phyloP scores from a whole-genome alignment of 2,113 vertebrate species.

The Odontophorus gujanensis region DNA sequence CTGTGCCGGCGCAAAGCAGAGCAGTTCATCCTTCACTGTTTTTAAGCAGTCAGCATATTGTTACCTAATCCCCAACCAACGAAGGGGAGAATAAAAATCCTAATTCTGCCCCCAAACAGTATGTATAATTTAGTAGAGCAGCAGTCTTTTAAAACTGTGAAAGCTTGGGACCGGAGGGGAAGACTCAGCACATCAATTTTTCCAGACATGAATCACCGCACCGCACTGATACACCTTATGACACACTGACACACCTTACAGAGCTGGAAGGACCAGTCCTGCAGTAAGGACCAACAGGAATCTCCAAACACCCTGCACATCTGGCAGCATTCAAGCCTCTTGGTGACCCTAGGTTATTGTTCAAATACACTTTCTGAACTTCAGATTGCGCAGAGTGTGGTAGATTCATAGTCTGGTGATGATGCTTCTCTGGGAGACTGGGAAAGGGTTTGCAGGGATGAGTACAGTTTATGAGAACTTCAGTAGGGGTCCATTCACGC shows the following conservation, averaged over 20 bases:
- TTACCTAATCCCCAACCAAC: background rate
- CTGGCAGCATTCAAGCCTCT: background rate
- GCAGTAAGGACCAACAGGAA: background rate
- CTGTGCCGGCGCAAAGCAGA: background rate
- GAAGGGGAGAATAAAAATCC: background rate
- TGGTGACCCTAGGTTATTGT: background rate
- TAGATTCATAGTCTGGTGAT: background rate
- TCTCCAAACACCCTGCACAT: background rate
- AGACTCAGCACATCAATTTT: background rate
- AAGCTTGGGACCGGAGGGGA: background rate
- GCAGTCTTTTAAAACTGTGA: background rate
- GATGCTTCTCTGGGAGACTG: background rate
- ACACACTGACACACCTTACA: background rate
- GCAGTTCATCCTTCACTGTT: background rate
- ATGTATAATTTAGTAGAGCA: background rate
- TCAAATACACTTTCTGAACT: background rate
- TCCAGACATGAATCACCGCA: background rate
- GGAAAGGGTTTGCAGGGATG: background rate
- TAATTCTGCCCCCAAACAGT: background rate
- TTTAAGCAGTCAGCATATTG: background rate
- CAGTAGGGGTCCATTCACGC: background rate
- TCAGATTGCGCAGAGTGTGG: background rate
- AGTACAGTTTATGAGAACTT: background rate
- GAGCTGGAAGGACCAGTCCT: background rate
- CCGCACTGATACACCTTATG: background rate